Percentiles rank a stretch among this genome's conserved stretches.
Conservation (phyloP, 2,113 vertebrate genomes). For the Mesoclemmys tuberculata region DNA sequence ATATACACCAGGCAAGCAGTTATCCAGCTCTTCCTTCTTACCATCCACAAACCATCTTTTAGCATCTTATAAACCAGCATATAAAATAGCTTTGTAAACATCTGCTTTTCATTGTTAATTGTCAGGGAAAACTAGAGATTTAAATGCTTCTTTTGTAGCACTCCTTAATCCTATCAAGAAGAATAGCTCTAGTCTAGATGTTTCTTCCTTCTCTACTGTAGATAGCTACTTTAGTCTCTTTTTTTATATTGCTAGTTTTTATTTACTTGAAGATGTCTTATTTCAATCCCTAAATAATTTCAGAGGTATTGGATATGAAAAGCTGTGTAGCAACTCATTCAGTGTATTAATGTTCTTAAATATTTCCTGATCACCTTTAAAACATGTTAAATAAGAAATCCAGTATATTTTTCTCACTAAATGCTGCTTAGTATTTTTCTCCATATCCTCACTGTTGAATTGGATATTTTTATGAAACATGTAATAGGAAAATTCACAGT, state of each 20-base stretch:
- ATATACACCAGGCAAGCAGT: slow-evolving; percentile 82
- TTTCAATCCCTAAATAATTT: background rate
- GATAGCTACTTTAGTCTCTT: slow-evolving; percentile 32
- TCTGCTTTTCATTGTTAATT: slow-evolving; percentile 87
- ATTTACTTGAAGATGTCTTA: slow-evolving; percentile 47
- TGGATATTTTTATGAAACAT: background rate
- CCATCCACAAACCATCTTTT: slow-evolving; percentile 83
- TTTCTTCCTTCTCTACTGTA: slow-evolving; percentile 60
- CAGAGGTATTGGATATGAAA: slow-evolving; percentile 23
- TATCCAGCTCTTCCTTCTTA: slow-evolving; percentile 82
- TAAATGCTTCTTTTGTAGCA: slow-evolving; percentile 77
- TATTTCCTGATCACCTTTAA: slow-evolving; percentile 38
- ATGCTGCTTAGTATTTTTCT: slow-evolving; percentile 61
- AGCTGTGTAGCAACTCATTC: slow-evolving; percentile 35
- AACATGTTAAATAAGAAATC: slow-evolving; percentile 40
- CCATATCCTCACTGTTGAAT: slow-evolving; percentile 18
- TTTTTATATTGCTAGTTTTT: slow-evolving; percentile 11
- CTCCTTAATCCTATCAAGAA: slow-evolving; percentile 79
- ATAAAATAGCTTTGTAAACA: slow-evolving; percentile 84
- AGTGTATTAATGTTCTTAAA: slow-evolving; percentile 40
- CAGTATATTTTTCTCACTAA: slow-evolving; percentile 14
- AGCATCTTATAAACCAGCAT: slow-evolving; percentile 80
- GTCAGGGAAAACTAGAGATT: slow-evolving; percentile 77
- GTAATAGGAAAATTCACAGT: slow-evolving; percentile 14
- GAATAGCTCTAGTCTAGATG: slow-evolving; percentile 66